These are phyloP conservation scores for Callospermophilus lateralis DNA, from an alignment of 2,113 vertebrate species.

Conservation along the genomic window DNA sequence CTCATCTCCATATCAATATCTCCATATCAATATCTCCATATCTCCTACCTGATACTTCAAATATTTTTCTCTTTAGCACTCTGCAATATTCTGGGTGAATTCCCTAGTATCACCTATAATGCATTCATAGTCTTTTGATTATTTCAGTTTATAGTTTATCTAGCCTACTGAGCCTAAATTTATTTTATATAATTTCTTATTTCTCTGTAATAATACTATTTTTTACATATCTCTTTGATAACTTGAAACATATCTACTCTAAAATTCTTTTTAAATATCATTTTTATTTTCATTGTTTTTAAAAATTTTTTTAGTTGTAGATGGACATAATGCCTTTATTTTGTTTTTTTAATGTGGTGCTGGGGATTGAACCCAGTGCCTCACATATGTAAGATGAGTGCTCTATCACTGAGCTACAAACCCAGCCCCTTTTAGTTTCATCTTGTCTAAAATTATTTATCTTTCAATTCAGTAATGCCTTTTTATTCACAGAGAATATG, in stretches of 20 bases:
- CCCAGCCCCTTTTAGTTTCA: no score
- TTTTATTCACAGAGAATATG: neutral
- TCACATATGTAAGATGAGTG: no score
- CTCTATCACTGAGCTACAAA: no score
- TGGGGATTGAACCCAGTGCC: no score
- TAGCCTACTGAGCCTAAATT: neutral
- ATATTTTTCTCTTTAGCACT: neutral
- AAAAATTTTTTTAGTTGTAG: neutral
- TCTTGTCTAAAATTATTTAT: slow-evolving; percentile 9
- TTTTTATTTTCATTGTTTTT: slow-evolving; percentile 37
- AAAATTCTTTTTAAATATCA: neutral
- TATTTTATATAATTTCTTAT: slow-evolving; percentile 1
- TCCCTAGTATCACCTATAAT: neutral
- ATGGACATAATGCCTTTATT: no score
- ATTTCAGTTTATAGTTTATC: neutral
- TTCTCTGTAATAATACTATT: neutral
- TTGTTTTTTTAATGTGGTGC: no score
- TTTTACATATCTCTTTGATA: slow-evolving; percentile 22
- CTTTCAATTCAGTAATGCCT: neutral
- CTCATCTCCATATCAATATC: neutral
- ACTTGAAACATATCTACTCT: neutral
- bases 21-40: neutral
- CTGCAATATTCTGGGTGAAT: neutral
- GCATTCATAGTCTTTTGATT: neutral
- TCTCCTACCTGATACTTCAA: neutral